Conservation (phyloP, 1,140 invertebrate species). For the Drosophila leontia region DNA sequence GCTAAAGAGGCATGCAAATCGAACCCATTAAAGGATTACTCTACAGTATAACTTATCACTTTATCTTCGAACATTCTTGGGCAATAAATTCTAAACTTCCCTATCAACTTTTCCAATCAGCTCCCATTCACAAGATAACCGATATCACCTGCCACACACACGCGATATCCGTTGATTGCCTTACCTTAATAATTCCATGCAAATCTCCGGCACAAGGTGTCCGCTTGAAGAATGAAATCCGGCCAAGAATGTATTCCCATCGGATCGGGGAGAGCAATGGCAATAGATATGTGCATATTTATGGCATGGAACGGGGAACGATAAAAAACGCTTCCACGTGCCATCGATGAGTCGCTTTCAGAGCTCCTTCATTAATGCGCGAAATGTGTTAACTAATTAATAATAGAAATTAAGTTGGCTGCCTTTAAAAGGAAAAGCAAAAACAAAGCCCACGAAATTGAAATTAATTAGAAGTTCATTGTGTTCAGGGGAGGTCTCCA, state of each 20-base stretch:
- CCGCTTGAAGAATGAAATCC: constrained; percentile 37
- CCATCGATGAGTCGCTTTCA: constrained; percentile 50
- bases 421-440: constrained; percentile 14
- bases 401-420: constrained; percentile 65
- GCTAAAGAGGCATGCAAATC: neutral
- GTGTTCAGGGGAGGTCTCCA: constrained; percentile 41
- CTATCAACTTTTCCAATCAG: constrained; percentile 24
- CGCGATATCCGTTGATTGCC: constrained; percentile 41
- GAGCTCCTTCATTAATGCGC: constrained; percentile 54
- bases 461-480: constrained; percentile 70
- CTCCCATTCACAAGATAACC: constrained; percentile 15
- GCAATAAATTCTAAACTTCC: constrained; percentile 1
- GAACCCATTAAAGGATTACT: constrained; percentile 7
- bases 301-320: constrained; percentile 38
- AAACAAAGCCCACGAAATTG: constrained; percentile 43
- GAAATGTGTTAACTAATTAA: constrained; percentile 78
- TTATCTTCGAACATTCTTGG: neutral
- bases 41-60: constrained; percentile 9
- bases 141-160: constrained; percentile 38
- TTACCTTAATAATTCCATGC: constrained; percentile 33
- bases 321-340: constrained; percentile 68
- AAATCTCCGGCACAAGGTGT: constrained; percentile 40
- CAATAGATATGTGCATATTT: constrained; percentile 67
- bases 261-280: constrained; percentile 6
- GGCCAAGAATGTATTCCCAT: constrained; percentile 52